Base-by-base conservation (phyloP, 2,113 vertebrate genomes). In the Otus sunia region DNA sequence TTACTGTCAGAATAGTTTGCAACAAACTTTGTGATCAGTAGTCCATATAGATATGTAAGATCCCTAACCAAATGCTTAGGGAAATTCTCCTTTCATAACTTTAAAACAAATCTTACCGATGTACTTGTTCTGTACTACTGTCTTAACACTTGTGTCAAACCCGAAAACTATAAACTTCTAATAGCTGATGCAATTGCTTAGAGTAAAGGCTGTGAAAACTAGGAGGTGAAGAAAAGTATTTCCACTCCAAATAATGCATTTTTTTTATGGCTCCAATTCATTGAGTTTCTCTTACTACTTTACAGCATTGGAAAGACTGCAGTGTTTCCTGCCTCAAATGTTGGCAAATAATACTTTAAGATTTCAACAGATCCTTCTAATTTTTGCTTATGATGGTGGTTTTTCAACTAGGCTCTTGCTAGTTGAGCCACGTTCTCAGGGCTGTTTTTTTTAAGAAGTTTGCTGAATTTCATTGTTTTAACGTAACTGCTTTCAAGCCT, bases 381-480 rank as follows among this genome's bases (percentile, higher is more conserved):
- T 97, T 95, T 96, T 98, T 98, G 97, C 90, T 97, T 97, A 49
- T 63, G 96, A 96, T 88, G 91, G 93, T 97, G 91, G 93, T 86
- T 97, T 97, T 97, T 97, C 97, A 97, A 97, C 97, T 97, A 94
- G 94, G 95, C 97, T 98, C 93, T 97, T 97, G 96, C 97, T 98
- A 97, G 97, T 98, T 98, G 96, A 97, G 95, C 97, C 97, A 90
- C 97, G 97, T 98, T 98, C 98, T 98, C 98, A 98, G 98, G 98
- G 97, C 97, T 98, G 97, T 86, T 98, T 97, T 96, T 97, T 96
- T 97, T 97, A 97, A 96, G 83, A 88, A 93, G 92, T 88, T 96
- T 98, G 96, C 94, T 97, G 95, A 97, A 94, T 92, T 97, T 97
- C 80, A 78, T 97, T 97, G 94, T 98, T 97, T 98, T 96, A 93